Conservation (phyloP, 2,113 vertebrate genomes). For the Tragelaphus strepsiceros region DNA sequence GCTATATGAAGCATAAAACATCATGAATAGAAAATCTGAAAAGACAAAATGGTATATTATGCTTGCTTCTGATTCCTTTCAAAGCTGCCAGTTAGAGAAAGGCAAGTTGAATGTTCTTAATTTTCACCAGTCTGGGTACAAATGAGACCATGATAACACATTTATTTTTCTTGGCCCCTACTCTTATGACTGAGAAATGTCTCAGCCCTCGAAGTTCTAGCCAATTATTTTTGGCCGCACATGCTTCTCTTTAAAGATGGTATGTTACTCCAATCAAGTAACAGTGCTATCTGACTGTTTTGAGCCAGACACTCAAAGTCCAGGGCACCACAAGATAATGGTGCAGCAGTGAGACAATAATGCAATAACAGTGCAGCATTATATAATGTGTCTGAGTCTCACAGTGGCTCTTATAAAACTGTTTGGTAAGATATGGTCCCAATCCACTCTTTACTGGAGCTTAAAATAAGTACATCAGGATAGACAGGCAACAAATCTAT, state of each 20-base stretch:
- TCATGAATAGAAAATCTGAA: background rate
- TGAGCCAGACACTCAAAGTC: background rate
- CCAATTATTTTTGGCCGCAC: background rate
- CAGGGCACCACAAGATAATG: background rate
- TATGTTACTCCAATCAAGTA: background rate
- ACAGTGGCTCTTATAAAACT: background rate
- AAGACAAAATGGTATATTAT: background rate
- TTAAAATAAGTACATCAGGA: background rate
- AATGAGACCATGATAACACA: background rate
- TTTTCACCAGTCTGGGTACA: background rate
- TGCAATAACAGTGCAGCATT: rapidly evolving
- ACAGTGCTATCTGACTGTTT: background rate
- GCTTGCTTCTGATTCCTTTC: background rate
- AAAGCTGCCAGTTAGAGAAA: background rate
- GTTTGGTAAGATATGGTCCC: background rate
- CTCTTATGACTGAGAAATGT: background rate
- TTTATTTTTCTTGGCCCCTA: background rate
- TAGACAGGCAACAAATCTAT: background rate
- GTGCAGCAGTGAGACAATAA: background rate
- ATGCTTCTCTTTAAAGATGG: background rate
- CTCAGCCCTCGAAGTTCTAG: background rate
- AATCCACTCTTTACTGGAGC: background rate
- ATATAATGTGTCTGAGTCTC: background rate
- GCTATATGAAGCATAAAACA: background rate
- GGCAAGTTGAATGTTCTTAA: background rate